phyloP scores from a whole-genome alignment of 2,113 vertebrate species.

The Spilogale gracilis region DNA sequence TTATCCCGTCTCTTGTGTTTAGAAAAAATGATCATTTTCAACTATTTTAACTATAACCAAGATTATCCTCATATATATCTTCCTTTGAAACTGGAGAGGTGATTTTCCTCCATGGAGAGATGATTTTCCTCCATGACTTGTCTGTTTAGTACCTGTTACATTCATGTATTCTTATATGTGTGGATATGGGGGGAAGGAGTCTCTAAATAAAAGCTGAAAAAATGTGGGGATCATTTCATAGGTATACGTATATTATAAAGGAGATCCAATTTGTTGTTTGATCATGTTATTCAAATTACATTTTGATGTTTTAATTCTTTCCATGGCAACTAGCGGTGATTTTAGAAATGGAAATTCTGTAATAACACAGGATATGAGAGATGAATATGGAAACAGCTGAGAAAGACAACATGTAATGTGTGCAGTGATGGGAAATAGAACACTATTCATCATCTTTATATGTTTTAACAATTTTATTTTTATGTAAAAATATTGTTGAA shows the following conservation, averaged over 20 bases:
- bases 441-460: neutral
- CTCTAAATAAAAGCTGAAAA: neutral
- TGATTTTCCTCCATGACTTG: neutral
- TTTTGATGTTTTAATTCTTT: constrained; percentile 68
- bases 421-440: constrained; percentile 50
- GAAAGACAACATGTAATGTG: constrained; percentile 71
- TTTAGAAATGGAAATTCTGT: constrained; percentile 73
- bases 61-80: neutral
- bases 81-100: neutral
- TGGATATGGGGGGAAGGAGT: neutral
- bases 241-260: neutral
- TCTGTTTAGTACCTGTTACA: neutral
- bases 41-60: neutral
- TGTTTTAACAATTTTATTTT: constrained; percentile 46
- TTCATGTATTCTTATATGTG: neutral
- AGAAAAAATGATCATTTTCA: neutral
- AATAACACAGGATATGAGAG: constrained; percentile 68
- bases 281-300: constrained; percentile 49
- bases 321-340: constrained; percentile 80
- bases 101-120: neutral
- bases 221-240: neutral
- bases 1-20: neutral
- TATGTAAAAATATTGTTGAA: constrained; percentile 34
- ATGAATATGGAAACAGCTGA: constrained; percentile 74
- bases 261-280: neutral